phyloP scores from a whole-genome alignment of 2,113 vertebrate species.

The Manacus vitellinus region DNA sequence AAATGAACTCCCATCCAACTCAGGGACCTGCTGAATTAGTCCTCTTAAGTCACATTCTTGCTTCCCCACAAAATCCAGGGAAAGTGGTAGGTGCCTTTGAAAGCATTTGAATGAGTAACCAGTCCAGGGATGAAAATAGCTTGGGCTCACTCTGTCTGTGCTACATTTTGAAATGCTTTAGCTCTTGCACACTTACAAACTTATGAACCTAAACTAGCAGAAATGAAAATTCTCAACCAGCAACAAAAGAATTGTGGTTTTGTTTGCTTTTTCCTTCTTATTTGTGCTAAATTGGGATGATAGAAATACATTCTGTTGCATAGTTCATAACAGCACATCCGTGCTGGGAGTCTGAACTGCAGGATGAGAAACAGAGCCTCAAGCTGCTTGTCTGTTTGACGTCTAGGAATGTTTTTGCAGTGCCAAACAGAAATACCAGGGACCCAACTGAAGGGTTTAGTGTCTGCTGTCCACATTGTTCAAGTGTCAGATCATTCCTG shows the following conservation, averaged over 20 bases:
- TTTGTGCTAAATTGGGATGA: not conserved
- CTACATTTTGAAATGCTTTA: not conserved
- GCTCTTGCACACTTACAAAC: not conserved
- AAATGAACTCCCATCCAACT: not conserved
- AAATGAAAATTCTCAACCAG: not conserved
- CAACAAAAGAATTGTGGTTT: not conserved
- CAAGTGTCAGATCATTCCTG: not conserved
- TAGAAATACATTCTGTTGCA: not conserved
- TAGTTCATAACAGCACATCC: not conserved
- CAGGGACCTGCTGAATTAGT: not conserved
- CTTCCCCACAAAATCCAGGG: not conserved
- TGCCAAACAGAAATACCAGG: not conserved
- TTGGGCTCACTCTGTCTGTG: not conserved
- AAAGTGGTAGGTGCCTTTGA: not conserved
- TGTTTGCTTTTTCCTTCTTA: not conserved
- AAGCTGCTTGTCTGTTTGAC: not conserved
- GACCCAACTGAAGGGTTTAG: not conserved
- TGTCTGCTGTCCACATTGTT: not conserved
- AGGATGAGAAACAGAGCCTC: not conserved
- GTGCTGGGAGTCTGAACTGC: not conserved
- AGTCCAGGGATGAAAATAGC: not conserved
- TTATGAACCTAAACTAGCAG: not conserved
- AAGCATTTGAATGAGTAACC: not conserved
- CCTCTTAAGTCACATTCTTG: fast-evolving
- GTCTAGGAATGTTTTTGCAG: not conserved